Evolutionary conservation across 2,113 vertebrate species (phyloP).

Genomic region (Macquaria australasica): DNA sequence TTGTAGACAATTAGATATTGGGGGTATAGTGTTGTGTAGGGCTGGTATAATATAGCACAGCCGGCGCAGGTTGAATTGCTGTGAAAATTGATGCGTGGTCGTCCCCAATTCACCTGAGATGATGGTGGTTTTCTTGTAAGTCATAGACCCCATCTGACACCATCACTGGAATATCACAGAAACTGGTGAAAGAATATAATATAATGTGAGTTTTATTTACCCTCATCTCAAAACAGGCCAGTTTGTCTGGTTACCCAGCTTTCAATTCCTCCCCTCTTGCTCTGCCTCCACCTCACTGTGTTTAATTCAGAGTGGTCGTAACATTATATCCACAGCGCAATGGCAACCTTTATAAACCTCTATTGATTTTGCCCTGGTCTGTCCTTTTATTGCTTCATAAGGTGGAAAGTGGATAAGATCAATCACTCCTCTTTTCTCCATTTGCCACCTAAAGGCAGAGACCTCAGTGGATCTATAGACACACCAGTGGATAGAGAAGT

Average conservation of each 20-base stretch:
- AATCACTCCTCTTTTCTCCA: conserved; percentile 47
- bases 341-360: conserved; percentile 44
- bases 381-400: conserved; percentile 59
- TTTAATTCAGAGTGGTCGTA: conserved; percentile 21
- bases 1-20: conserved; percentile 50
- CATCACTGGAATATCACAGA: neutral
- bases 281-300: conserved; percentile 5
- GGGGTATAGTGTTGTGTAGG: conserved; percentile 21
- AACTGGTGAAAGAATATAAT: neutral
- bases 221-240: neutral
- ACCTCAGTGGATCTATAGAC: conserved; percentile 15
- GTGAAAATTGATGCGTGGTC: conserved; percentile 10
- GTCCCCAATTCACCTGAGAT: neutral
- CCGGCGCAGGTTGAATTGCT: neutral
- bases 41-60: conserved; percentile 26
- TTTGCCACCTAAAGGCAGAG: conserved; percentile 31
- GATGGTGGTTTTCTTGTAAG: neutral
- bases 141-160: neutral
- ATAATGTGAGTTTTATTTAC: too few relatives aligned
- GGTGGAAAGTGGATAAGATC: conserved; percentile 55
- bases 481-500: conserved; percentile 26
- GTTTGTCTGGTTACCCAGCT: neutral
- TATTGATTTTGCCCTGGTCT: conserved; percentile 61
- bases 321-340: conserved; percentile 39
- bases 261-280: neutral